Evolutionary conservation across 2,113 vertebrate genomes (phyloP).

Genomic region (Gavia stellata): DNA sequence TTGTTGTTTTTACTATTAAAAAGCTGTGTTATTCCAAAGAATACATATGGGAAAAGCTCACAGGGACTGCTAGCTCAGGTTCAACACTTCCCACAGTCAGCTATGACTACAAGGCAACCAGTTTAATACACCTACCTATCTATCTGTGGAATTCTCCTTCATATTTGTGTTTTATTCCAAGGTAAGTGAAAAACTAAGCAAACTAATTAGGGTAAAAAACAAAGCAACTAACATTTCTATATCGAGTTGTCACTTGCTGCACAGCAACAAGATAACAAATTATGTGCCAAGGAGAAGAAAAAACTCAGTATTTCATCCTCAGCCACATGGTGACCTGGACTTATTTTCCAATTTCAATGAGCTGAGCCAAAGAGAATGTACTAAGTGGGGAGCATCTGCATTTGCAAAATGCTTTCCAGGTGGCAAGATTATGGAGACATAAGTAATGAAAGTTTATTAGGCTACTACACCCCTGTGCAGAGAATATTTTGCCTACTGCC

Average conservation of each 20-base stretch:
- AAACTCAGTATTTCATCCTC: background rate
- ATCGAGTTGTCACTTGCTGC: background rate
- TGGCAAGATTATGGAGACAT: background rate
- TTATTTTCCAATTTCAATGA: background rate
- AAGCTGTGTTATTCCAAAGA: background rate
- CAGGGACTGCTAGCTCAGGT: accelerated
- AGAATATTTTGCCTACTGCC: background rate
- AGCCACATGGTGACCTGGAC: background rate
- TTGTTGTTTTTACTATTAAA: background rate
- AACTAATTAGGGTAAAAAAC: background rate
- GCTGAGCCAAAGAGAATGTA: background rate
- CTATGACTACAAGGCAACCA: background rate
- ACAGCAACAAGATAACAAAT: background rate
- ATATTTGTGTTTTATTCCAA: background rate
- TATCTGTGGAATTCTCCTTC: background rate
- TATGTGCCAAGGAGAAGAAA: background rate
- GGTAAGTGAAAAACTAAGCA: background rate
- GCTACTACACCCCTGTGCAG: background rate
- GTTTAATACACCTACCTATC: background rate
- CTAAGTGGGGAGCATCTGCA: background rate
- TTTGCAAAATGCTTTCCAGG: background rate
- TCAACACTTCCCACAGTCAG: background rate
- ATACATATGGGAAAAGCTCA: background rate
- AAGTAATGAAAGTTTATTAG: background rate
- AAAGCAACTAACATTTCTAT: background rate